Evolutionary conservation across 2,888 invertebrate species (phyloP).

Genomic region (Cantharis flavilabris): DNA sequence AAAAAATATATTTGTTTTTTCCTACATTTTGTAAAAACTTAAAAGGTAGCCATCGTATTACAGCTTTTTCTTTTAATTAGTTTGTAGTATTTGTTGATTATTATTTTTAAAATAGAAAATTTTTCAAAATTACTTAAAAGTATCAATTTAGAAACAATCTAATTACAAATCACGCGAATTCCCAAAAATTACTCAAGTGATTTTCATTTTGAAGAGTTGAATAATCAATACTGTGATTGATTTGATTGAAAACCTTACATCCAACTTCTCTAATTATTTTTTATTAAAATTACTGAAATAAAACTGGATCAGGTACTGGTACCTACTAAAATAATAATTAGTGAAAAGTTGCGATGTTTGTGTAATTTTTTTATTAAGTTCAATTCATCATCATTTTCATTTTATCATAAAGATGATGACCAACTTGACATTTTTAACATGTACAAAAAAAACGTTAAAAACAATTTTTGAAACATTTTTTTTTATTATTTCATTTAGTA

Average conservation of each 20-base stretch:
- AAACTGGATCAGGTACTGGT: not conserved
- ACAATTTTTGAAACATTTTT: constrained; percentile 44
- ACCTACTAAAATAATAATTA: not conserved
- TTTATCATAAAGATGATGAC: not conserved
- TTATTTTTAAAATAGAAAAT: not conserved
- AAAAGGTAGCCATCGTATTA: not conserved
- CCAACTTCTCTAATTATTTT: not conserved
- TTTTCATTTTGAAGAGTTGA: not conserved
- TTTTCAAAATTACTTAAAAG: not conserved
- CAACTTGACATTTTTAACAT: not conserved
- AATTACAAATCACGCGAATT: not conserved
- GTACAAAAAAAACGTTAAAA: not conserved
- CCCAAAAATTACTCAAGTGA: not conserved
- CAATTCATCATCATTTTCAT: not conserved
- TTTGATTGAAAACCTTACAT: not conserved
- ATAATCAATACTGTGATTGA: not conserved
- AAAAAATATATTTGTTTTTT: too few relatives aligned
- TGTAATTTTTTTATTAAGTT: not conserved
- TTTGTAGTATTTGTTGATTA: not conserved
- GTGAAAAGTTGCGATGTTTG: not conserved
- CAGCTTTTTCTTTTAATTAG: not conserved
- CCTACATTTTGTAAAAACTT: too few relatives aligned
- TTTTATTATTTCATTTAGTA: constrained; percentile 67
- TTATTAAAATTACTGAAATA: not conserved
- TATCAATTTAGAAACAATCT: not conserved